Base-by-base conservation (phyloP, 2,797 vertebrate genomes). In the Lepus oiostolus region DNA sequence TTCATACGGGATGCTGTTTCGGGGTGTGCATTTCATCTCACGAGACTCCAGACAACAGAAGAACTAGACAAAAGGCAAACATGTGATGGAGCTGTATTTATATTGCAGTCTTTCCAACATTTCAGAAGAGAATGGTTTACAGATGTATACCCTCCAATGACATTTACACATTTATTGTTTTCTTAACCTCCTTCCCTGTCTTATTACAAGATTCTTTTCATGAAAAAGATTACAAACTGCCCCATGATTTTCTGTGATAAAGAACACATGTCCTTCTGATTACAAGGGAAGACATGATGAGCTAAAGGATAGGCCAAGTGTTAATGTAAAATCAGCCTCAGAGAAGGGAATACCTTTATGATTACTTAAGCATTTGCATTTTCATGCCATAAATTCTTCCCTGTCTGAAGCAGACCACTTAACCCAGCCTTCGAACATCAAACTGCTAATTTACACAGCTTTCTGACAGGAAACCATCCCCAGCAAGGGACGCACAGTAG, bases 91-190 rank as follows among this genome's bases (percentile, higher is more conserved):
- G 81, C 88, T 96, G 85, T 98, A 97, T 98, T 98, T 98, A 98
- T 97, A 98, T 93, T 98, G 97, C 58, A 97, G 97, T 95, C 96
- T 97, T 98, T 97, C 98, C 97, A 98, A 97, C 96, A 95, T 84
- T 97, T 97, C 92, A 91, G 71, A 85, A 97, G 94, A 93, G 97
- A 98, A 98, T 98, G 97, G 96, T 90, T 98, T 98, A 95, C 98
- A 98, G 98, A 98, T 98, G 98, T 98, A 98, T 96, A 98, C 74
- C 95, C 93, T 97, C 96, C 97, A 97, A 96, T 96, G 92, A 95
- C 97, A 97, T 97, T 98, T 97, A 97, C 96, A 93, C 88, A 95
- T 97, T 96, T 93, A 95, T 97, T 98, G 97, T 97, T 98, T 98
- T 97, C 89, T 98, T 98, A 98, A 97, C 97, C 96, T 97, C 95